These are phyloP conservation scores for Andrena praecox DNA, from an alignment of 2,888 invertebrate species.

Conservation along the genomic window DNA sequence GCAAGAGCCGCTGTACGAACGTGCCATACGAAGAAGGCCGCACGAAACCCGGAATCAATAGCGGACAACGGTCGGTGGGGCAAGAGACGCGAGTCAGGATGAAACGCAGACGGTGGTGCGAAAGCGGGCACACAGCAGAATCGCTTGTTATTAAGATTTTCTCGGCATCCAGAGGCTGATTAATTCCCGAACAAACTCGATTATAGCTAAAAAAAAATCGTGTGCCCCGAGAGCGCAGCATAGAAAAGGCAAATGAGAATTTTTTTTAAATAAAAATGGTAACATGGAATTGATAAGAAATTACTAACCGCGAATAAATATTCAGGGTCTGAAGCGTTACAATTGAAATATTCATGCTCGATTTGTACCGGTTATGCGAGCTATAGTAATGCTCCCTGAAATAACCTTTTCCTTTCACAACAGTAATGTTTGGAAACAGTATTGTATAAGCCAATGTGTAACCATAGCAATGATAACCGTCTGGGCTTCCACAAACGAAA, in stretches of 20 bases:
- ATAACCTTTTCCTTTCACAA: not conserved
- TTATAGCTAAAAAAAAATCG: not conserved
- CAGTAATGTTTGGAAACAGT: conserved; percentile 11
- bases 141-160: conserved; percentile 57
- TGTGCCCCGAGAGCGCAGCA: no score
- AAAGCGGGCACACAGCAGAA: conserved; percentile 55
- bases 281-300: not conserved
- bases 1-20: conserved; percentile 70
- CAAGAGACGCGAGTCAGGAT: conserved; percentile 68
- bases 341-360: not conserved
- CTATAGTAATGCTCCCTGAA: not conserved
- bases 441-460: not conserved
- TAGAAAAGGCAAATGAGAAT: not conserved
- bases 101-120: conserved; percentile 69
- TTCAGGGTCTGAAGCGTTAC: not conserved
- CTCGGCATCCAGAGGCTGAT: not conserved
- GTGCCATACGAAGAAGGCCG: conserved; percentile 72
- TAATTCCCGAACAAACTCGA: not conserved
- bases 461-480: not conserved
- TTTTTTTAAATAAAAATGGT: not conserved
- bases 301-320: not conserved
- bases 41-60: conserved; percentile 83
- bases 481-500: not conserved
- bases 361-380: not conserved
- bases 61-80: conserved; percentile 79